Percentiles rank a stretch among this genome's conserved stretches.
These are phyloP conservation scores for Neolamprologus multifasciatus DNA, from an alignment of 2,797 vertebrate species.

Conservation along the genomic window DNA sequence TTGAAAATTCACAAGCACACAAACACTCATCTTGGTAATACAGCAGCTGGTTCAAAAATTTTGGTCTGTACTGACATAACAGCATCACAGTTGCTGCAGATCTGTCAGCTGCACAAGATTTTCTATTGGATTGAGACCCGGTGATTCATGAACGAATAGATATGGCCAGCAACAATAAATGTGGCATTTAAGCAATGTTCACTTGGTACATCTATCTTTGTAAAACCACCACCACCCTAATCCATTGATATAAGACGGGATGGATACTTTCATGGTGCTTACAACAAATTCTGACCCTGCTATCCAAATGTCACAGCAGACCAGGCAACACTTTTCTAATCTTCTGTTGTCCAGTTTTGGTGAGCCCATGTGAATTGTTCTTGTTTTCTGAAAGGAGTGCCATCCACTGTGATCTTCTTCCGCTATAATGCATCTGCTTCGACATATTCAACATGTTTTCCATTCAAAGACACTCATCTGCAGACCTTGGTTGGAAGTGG, in stretches of 20 bases:
- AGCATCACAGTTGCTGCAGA: not conserved
- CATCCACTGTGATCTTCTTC: not conserved
- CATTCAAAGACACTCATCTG: not conserved
- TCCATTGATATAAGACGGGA: not conserved
- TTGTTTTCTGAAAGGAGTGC: not conserved
- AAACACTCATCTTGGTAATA: not conserved
- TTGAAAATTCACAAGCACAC: not conserved
- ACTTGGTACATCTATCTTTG: not conserved
- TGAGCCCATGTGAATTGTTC: not conserved
- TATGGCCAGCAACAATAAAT: not conserved
- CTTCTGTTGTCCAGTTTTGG: not conserved
- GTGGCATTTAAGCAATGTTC: not conserved
- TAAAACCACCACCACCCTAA: not conserved
- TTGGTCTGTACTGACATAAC: not conserved
- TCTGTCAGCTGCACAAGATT: not conserved
- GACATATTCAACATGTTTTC: not conserved
- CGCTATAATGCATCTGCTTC: not conserved
- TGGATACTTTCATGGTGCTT: not conserved
- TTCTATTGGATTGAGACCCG: not conserved
- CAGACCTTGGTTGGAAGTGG: not conserved
- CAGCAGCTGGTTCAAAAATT: not conserved
- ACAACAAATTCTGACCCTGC: not conserved
- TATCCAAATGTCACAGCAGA: not conserved
- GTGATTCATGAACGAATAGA: not conserved
- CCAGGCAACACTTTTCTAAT: not conserved